Conservation (phyloP, 2,888 invertebrate genomes). For the Drosophila suboccidentalis region DNA sequence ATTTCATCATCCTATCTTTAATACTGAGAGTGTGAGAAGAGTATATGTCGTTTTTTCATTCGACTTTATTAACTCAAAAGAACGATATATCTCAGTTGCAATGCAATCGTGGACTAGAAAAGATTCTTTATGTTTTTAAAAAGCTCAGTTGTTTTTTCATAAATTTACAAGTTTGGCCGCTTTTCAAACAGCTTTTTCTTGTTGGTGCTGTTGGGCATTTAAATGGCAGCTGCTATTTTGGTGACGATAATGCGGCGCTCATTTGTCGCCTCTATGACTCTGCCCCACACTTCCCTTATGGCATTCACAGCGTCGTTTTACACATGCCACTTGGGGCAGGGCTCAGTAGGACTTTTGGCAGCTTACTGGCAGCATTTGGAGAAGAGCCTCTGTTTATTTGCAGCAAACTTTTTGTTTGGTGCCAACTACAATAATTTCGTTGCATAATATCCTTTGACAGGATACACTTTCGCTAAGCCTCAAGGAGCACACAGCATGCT, state of each 20-base stretch:
- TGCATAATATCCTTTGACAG: slow-evolving; percentile 74
- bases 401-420: slow-evolving; percentile 61
- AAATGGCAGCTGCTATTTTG: no score
- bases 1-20: no score
- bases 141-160: no score
- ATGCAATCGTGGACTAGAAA: no score
- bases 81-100: no score
- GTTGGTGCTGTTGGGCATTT: no score
- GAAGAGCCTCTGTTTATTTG: slow-evolving; percentile 43
- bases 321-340: slow-evolving; percentile 51
- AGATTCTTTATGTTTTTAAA: no score
- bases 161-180: no score
- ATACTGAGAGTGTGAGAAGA: no score
- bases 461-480: slow-evolving; percentile 73
- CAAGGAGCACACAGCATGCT: slow-evolving; percentile 60
- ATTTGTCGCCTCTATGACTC: slow-evolving; percentile 58
- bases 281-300: neutral
- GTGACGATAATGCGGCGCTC: slow-evolving; percentile 65
- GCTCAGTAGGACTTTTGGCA: slow-evolving; percentile 69
- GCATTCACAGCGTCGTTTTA: slow-evolving; percentile 22
- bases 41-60: no score
- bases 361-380: slow-evolving; percentile 49
- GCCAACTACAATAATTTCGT: slow-evolving; percentile 68
- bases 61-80: no score
- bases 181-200: no score